Evolutionary conservation across 2,888 invertebrate species (phyloP).

Genomic region (Synergus japonicus): DNA sequence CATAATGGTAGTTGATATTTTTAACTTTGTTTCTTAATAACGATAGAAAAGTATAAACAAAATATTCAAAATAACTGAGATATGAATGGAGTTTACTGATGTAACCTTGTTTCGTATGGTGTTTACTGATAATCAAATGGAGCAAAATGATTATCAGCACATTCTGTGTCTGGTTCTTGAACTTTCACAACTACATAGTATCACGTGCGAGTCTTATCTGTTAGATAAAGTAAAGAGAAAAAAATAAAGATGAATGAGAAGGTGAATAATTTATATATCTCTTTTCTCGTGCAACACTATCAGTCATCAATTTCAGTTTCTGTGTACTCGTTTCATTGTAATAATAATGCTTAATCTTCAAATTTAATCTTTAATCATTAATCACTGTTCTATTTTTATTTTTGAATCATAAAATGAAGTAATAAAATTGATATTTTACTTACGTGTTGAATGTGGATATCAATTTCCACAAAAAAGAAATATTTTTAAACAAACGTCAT

Average conservation of each 20-base stretch:
- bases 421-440: neutral
- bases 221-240: neutral
- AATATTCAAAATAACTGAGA: too few relatives aligned
- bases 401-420: neutral
- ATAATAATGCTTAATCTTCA: neutral
- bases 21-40: too few relatives aligned
- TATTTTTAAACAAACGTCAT: neutral
- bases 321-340: neutral
- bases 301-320: neutral
- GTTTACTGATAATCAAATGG: neutral
- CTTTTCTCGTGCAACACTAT: neutral
- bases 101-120: too few relatives aligned
- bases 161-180: neutral
- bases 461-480: neutral
- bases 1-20: too few relatives aligned
- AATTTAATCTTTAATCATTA: neutral
- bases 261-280: neutral
- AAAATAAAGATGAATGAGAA: neutral
- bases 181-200: neutral
- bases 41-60: too few relatives aligned
- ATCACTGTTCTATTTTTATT: neutral
- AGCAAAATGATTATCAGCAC: neutral
- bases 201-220: neutral
- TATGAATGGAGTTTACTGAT: too few relatives aligned
- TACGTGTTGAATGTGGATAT: neutral